Base-by-base conservation (phyloP, 2,797 vertebrate species). In the Sebastes wilsoni region DNA sequence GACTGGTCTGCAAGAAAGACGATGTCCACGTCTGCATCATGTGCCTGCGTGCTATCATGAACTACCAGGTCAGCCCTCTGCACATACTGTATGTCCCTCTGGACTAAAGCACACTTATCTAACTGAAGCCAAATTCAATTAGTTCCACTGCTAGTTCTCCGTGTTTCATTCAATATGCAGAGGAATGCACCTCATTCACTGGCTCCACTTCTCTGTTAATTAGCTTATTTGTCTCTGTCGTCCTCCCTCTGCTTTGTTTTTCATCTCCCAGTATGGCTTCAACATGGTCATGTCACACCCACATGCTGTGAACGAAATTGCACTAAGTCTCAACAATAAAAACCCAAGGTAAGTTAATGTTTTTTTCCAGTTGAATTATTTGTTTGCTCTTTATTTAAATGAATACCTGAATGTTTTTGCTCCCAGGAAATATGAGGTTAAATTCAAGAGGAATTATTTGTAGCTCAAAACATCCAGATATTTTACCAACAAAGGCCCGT, bases 251-350 rank as follows among this genome's bases (percentile, higher is more conserved):
- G 46, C 23, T 82, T 79, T 75, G 52, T 79, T 86, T 83, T 66
- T 56, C 55, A 59, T 88, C 70, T 72, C 92, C 49, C 94, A 99
- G 98, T 99, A 99, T 1, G 98, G 98, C 90, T 99, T 99, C 97
- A 99, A 99, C 93, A 97, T 99, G 99, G 99, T 99, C 71, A 99
- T 99, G 99, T 99, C 98, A 2, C 99, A 99, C 69, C 97, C 97
- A 0, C 97, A 99, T 28, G 98, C 98, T 83, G 99, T 99, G 79
- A 99, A 99, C 46, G 98, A 99, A 96, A 99, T 99, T 92, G 98
- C 98, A 90, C 96, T 99, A 81, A 99, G 99, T 79, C 89, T 99
- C 83, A 99, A 99, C 96, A 99, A 99, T 94, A 99, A 97, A 94
- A 99, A 97, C 80, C 97, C 97, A 25, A 97, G 98, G 98, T 99